Conservation (phyloP, 2,113 vertebrate genomes). For the Proteles cristata region DNA sequence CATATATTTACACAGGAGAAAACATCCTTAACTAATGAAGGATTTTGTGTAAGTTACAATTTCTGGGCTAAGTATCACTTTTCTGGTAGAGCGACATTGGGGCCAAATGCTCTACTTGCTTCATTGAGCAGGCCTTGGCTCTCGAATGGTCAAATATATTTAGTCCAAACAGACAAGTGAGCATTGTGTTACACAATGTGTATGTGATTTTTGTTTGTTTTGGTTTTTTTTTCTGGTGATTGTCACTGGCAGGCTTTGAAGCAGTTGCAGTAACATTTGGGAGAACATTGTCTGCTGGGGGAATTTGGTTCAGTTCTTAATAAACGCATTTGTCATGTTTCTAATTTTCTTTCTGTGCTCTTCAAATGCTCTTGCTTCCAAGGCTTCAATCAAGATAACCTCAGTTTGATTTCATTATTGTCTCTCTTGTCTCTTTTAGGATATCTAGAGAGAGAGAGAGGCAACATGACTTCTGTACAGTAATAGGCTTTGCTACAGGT, state of each 20-base stretch:
- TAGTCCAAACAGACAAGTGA: neutral
- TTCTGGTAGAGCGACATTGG: neutral
- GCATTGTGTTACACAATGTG: neutral
- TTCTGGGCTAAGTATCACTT: neutral
- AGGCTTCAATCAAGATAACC: neutral
- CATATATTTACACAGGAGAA: neutral
- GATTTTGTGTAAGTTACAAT: neutral
- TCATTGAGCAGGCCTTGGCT: neutral
- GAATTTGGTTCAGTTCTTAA: slow-evolving; percentile 48
- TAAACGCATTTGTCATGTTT: slow-evolving; percentile 16
- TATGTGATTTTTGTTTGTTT: too few species aligned
- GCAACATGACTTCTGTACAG: neutral
- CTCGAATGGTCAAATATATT: neutral
- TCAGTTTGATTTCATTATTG: neutral
- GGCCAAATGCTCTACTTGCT: neutral
- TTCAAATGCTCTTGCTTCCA: slow-evolving; percentile 39
- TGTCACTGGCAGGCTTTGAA: neutral
- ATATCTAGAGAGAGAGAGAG: neutral
- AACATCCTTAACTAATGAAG: slow-evolving; percentile 12
- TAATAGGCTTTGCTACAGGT: neutral
- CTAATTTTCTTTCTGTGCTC: neutral
- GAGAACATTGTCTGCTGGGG: neutral
- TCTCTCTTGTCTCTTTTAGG: neutral
- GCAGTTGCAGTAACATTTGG: neutral
- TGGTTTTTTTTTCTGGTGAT: neutral